A percentile compares a stretch with the other conserved stretches of the same genome.
Conservation (phyloP, 2,888 invertebrate genomes). For the Cryptus viduatorius region DNA sequence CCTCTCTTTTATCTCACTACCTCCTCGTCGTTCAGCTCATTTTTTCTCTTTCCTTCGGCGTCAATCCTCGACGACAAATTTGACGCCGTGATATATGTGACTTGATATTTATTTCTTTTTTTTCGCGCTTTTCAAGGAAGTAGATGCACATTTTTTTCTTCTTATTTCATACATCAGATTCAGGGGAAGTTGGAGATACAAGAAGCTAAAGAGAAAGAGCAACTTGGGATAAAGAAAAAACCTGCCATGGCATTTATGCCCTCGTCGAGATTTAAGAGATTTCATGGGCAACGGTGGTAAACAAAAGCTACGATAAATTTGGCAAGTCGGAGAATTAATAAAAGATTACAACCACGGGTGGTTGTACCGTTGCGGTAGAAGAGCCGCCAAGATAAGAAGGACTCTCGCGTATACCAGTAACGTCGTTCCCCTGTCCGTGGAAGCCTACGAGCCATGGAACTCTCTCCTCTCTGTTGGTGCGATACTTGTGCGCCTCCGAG, state of each 20-base stretch:
- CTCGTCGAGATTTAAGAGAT: conserved; percentile 60
- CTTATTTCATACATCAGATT: not conserved
- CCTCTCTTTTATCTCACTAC: conserved; percentile 34
- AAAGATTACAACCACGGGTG: conserved; percentile 84
- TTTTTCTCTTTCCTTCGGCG: conserved; percentile 32
- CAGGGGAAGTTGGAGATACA: not conserved
- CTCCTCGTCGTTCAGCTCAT: conserved; percentile 50
- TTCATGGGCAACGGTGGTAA: conserved; percentile 74
- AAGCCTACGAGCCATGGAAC: conserved; percentile 71
- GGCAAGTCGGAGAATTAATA: conserved; percentile 85
- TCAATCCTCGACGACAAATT: conserved; percentile 68
- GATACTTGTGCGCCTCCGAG: conserved; percentile 60
- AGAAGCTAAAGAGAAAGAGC: conserved; percentile 2
- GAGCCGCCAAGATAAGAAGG: conserved; percentile 77
- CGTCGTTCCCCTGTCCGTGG: conserved; percentile 63
- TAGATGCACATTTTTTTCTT: not conserved
- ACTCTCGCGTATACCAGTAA: conserved; percentile 49
- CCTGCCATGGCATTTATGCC: conserved; percentile 25
- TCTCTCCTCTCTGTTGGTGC: conserved; percentile 63
- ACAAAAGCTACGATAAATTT: conserved; percentile 85
- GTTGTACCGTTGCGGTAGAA: conserved; percentile 74
- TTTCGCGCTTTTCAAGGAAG: not conserved
- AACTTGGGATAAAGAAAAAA: not conserved
- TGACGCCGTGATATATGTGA: conserved; percentile 20
- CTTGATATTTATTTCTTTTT: conserved; percentile 9